These are phyloP conservation scores for Drosophila falleni DNA, from an alignment of 2,888 invertebrate genomes.

Conservation along the genomic window DNA sequence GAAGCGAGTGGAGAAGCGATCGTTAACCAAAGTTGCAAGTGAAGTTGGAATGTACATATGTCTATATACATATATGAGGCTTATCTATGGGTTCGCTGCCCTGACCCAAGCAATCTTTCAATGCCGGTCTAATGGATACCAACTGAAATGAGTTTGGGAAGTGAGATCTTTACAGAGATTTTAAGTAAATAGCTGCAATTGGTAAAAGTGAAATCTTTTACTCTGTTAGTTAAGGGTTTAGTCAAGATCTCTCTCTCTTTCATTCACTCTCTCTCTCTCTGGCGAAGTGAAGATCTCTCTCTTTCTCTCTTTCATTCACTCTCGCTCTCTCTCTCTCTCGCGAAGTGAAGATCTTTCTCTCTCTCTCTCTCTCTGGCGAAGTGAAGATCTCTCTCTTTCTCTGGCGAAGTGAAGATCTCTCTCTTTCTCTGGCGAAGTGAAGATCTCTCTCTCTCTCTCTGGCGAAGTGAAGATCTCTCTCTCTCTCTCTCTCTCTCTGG, in stretches of 20 bases:
- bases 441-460: too few species aligned
- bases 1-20: not conserved
- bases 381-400: too few species aligned
- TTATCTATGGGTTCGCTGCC: slow-evolving; percentile 46
- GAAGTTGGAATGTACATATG: not conserved
- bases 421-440: not conserved
- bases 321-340: not conserved
- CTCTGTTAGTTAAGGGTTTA: too few species aligned
- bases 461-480: too few species aligned
- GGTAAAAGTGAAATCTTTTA: not conserved
- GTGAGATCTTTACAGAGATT: not conserved
- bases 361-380: not conserved
- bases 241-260: too few species aligned
- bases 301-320: too few species aligned
- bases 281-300: too few species aligned
- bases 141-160: not conserved
- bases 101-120: slow-evolving; percentile 8
- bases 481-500: not conserved
- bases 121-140: slow-evolving; percentile 10
- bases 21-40: slow-evolving; percentile 6
- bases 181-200: not conserved
- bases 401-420: too few species aligned
- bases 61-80: slow-evolving; percentile 4
- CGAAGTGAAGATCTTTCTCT: too few species aligned
- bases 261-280: not conserved